These are phyloP conservation scores for Lacanobia oleracea DNA, from an alignment of 2,888 invertebrate genomes.

Conservation along the genomic window DNA sequence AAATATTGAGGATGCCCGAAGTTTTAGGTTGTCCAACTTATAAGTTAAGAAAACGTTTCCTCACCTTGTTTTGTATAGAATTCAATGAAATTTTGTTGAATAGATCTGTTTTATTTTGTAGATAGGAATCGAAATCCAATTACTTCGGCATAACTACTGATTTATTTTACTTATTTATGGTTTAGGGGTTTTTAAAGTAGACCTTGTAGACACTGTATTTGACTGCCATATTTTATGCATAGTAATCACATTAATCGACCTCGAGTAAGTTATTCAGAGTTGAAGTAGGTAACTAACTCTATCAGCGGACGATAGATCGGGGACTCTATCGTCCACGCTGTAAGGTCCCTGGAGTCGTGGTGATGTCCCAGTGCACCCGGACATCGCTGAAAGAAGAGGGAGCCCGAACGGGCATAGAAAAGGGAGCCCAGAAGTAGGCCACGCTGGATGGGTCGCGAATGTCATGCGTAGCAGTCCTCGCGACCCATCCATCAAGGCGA, in stretches of 20 bases:
- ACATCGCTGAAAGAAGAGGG: too few species aligned
- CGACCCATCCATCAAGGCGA: too few species aligned
- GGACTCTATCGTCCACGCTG: too few species aligned
- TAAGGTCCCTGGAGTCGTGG: too few species aligned
- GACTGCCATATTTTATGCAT: conserved; percentile 4
- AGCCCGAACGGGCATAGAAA: too few species aligned
- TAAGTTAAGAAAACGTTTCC: not conserved
- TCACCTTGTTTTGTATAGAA: not conserved
- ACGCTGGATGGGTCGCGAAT: too few species aligned
- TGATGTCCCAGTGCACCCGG: too few species aligned
- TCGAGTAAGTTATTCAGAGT: not conserved
- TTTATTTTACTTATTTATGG: conserved; percentile 19
- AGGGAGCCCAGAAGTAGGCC: too few species aligned
- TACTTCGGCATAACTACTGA: conserved; percentile 25
- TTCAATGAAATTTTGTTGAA: not conserved
- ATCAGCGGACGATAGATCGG: too few species aligned
- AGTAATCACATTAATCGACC: not conserved
- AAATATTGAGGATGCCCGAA: not conserved
- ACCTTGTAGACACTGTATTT: conserved; percentile 1
- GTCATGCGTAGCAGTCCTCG: too few species aligned
- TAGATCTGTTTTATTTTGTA: conserved; percentile 1
- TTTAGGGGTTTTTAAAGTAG: not conserved
- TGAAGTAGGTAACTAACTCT: not conserved
- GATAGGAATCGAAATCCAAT: conserved; percentile 17
- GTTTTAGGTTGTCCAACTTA: not conserved